These are phyloP conservation scores for Dasyprocta punctata DNA, from an alignment of 2,113 vertebrate genomes.

Conservation along the genomic window DNA sequence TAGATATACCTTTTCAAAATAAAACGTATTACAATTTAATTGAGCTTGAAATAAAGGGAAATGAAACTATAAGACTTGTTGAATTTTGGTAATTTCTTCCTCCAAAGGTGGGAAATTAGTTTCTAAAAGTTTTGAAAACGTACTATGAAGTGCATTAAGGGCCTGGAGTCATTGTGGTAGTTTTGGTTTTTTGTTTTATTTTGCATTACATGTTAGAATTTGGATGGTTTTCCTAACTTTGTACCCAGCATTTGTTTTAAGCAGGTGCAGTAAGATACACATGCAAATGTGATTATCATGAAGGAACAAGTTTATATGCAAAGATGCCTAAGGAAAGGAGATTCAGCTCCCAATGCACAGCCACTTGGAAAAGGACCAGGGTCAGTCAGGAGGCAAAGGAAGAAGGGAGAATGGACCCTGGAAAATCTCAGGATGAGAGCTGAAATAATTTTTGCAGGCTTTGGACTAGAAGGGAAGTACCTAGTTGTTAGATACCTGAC, in stretches of 20 bases:
- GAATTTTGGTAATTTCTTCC: slow-evolving; percentile 59
- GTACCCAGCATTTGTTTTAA: neutral
- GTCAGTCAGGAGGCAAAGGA: neutral
- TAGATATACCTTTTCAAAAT: slow-evolving; percentile 12
- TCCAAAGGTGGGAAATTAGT: slow-evolving; percentile 40
- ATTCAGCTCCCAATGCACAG: no score
- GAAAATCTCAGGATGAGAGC: neutral
- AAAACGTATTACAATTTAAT: slow-evolving; percentile 21
- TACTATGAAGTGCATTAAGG: slow-evolving; percentile 19
- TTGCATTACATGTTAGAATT: neutral
- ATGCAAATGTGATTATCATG: neutral
- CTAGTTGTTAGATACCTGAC: neutral
- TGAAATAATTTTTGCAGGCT: neutral
- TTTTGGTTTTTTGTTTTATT: neutral
- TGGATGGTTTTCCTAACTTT: neutral
- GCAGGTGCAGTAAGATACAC: neutral
- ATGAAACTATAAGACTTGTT: slow-evolving; percentile 41
- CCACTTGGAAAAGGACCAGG: neutral
- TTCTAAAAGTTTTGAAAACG: slow-evolving; percentile 2
- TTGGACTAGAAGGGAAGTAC: neutral
- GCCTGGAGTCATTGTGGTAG: neutral
- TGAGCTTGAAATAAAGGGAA: slow-evolving; percentile 52
- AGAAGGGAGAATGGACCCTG: neutral
- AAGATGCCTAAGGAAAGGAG: neutral
- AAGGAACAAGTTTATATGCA: neutral